Conservation (phyloP, 2,113 vertebrate genomes). For the Orientallactaga bullata region DNA sequence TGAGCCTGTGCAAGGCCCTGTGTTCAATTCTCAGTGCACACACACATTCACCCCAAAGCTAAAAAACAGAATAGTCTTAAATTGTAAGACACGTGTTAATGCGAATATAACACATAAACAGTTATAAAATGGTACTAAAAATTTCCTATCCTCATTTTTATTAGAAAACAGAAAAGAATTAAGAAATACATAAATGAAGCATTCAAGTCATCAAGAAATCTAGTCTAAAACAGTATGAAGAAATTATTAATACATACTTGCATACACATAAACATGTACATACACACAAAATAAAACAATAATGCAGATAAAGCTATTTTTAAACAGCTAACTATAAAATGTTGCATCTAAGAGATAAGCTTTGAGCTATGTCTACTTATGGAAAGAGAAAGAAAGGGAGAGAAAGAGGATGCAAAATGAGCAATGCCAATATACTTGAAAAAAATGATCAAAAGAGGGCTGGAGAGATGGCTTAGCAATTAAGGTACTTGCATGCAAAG, state of each 20-base stretch:
- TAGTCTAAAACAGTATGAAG: background rate
- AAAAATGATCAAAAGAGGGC: too few species aligned
- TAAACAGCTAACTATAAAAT: background rate
- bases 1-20: background rate
- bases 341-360: background rate
- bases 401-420: background rate
- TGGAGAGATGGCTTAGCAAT: too few species aligned
- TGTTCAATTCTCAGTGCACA: background rate
- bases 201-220: conserved; percentile 22
- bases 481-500: too few species aligned
- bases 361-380: background rate
- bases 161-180: conserved; percentile 34
- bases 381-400: background rate
- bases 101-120: background rate
- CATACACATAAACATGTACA: too few species aligned
- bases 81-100: background rate
- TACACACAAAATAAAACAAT: too few species aligned
- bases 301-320: background rate
- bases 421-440: background rate
- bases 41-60: background rate
- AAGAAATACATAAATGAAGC: conserved; percentile 33
- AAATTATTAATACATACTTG: conserved; percentile 27
- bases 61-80: background rate
- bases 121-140: conserved; percentile 16
- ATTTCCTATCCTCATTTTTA: conserved; percentile 29